Percentiles rank a stretch among this genome's conserved stretches.
Evolutionary conservation across 2,888 invertebrate genomes (phyloP).

Genomic region (Drosophila picticornis): DNA sequence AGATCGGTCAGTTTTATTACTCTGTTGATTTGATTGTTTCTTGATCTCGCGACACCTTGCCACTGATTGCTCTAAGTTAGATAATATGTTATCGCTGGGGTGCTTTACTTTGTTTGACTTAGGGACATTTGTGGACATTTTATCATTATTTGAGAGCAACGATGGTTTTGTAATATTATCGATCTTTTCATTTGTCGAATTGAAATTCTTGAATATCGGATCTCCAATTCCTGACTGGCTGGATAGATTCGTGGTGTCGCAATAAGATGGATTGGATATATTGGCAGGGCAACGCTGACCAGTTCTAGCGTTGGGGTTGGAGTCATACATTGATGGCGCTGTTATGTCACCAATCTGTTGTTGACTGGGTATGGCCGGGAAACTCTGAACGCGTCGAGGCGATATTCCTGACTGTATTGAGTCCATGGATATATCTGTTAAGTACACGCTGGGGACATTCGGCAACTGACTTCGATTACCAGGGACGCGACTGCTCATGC

Average conservation of each 20-base stretch:
- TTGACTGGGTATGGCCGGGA: slow-evolving; percentile 34
- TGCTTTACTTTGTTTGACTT: too few relatives aligned
- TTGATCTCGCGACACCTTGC: background rate
- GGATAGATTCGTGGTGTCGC: background rate
- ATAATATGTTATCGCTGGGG: background rate
- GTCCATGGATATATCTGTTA: background rate
- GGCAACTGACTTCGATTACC: background rate
- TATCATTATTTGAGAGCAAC: background rate
- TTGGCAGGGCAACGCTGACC: background rate
- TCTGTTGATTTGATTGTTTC: background rate
- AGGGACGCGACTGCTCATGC: background rate
- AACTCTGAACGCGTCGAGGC: slow-evolving; percentile 29
- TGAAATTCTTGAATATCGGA: background rate
- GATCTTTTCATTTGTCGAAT: slow-evolving; percentile 5
- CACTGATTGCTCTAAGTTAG: background rate
- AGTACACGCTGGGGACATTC: background rate
- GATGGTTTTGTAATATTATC: slow-evolving; percentile 19
- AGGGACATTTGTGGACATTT: background rate
- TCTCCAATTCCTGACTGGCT: background rate
- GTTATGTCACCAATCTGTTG: slow-evolving; percentile 37
- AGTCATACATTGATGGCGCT: slow-evolving; percentile 23
- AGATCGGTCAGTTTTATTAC: background rate
- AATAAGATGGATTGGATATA: slow-evolving; percentile 31
- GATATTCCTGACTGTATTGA: background rate
- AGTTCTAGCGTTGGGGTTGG: background rate